A percentile compares a stretch with the other conserved stretches of the same genome.
Evolutionary conservation across 2,797 vertebrate species (phyloP).

Genomic region (Acomys russatus): DNA sequence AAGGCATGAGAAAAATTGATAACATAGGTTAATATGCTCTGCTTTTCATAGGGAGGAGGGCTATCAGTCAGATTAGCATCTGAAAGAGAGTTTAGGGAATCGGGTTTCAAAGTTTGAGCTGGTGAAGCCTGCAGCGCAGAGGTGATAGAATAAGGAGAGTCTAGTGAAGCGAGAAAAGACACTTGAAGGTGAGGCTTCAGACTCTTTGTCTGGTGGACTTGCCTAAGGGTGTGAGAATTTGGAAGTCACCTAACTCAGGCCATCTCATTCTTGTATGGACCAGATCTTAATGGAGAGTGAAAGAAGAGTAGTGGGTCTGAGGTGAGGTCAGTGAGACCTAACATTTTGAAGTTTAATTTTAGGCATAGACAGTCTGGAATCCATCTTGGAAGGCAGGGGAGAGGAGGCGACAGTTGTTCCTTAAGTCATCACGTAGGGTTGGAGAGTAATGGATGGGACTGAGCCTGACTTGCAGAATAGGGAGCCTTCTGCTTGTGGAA

Average conservation of each 20-base stretch:
- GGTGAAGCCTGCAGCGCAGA: not conserved
- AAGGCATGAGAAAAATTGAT: too few species aligned
- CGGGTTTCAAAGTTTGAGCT: not conserved
- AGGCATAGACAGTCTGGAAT: too few species aligned
- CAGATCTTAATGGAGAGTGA: not conserved
- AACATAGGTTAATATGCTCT: not conserved
- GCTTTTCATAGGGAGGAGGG: not conserved
- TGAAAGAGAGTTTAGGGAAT: not conserved
- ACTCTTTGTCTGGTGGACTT: not conserved
- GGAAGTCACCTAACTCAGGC: not conserved
- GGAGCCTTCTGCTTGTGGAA: not conserved
- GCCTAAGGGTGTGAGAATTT: not conserved
- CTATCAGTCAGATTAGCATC: not conserved
- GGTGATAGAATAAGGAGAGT: not conserved
- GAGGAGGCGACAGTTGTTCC: not conserved
- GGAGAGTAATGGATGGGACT: not conserved
- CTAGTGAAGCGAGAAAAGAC: not conserved
- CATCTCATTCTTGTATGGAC: not conserved
- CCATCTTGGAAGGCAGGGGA: not conserved
- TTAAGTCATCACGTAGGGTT: too few species aligned
- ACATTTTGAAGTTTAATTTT: not conserved
- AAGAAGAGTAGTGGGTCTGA: not conserved
- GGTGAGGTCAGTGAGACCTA: not conserved
- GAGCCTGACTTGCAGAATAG: too few species aligned
- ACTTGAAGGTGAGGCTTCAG: not conserved